Conservation (phyloP, 2,797 vertebrate species). For the Gymnodraco acuticeps region DNA sequence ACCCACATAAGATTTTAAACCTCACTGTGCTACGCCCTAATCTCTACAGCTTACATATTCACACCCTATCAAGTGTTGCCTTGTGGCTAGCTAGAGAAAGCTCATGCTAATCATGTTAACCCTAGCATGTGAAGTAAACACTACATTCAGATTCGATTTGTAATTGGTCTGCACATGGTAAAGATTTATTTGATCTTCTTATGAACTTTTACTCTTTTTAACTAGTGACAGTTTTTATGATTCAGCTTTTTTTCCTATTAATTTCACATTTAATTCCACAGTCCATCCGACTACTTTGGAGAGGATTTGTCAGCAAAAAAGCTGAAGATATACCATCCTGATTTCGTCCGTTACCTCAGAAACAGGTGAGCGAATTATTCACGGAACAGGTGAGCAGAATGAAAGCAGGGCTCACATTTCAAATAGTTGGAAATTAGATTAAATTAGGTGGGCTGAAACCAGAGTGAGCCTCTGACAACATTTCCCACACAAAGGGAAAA, state of each 20-base stretch:
- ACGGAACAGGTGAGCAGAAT: not conserved
- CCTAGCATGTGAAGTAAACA: not conserved
- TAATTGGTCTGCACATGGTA: no score
- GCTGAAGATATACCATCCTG: constrained; percentile 88
- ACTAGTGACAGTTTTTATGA: no score
- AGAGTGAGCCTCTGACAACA: not conserved
- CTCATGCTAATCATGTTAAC: no score
- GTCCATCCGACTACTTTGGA: constrained; percentile 82
- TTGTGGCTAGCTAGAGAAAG: not conserved
- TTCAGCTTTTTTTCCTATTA: not conserved
- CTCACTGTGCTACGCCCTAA: not conserved
- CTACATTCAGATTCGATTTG: not conserved
- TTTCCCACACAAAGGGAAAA: not conserved
- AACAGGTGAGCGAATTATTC: constrained; percentile 81
- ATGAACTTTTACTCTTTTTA: not conserved
- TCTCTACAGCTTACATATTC: not conserved
- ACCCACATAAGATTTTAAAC: not conserved
- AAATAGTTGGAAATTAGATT: constrained; percentile 8
- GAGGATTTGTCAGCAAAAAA: constrained; percentile 72
- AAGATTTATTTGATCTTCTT: not conserved
- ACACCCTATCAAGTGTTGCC: not conserved
- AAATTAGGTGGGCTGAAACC: constrained; percentile 9
- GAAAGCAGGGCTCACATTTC: not conserved
- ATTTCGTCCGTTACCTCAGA: constrained; percentile 87
- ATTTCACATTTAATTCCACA: constrained; percentile 42